Evolutionary conservation across 2,113 vertebrate species (phyloP), one percentile per base, ranked within the genome.

Genomic region (Pogona vitticeps): DNA sequence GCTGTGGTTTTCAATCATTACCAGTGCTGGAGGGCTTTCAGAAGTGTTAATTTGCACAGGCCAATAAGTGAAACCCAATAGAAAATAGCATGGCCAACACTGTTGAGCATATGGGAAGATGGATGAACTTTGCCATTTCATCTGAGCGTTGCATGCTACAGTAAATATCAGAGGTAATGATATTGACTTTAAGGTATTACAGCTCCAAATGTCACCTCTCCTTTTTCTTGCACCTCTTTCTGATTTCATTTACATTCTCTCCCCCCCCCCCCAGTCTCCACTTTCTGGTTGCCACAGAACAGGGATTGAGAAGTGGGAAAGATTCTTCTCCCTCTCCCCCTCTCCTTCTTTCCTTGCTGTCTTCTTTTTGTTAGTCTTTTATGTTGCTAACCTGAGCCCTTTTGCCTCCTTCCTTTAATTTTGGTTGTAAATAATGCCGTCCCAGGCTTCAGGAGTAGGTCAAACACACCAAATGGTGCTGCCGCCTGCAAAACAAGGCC

Each of bases 91-190:
- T 80, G 58, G 76, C 87, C 77, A 46, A 91, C 23, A 80, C 38
- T 18, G 72, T 0, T 28, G 80, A 83, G 88, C n/a, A 21, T 87
- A 95, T 36, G 8, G 91, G 91, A 94, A 93, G 94, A 88, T 78
- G 93, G 88, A 63, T 96, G 95, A 95, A 95, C 95, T 96, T 95
- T 96, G 94, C 92, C 93, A 92, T 96, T 96, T 96, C 91, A 70
- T 93, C 33, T 68, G 93, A 92, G 81, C 94, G 88, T 91, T 85
- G 82, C 90, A 90, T 95, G 94, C 95, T 94, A 96, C 95, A 95
- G 96, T 97, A 97, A 97, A 97, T 97, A 97, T 94, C 96, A 97
- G 94, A 96, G 95, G 94, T 96, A 96, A 97, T 96, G 94, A 96
- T 97, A 96, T 96, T 97, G 96, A 97, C 96, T 97, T 96, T 96